Evolutionary conservation across 1,140 invertebrate species (phyloP).

Genomic region (Drosophila malerkotliana): DNA sequence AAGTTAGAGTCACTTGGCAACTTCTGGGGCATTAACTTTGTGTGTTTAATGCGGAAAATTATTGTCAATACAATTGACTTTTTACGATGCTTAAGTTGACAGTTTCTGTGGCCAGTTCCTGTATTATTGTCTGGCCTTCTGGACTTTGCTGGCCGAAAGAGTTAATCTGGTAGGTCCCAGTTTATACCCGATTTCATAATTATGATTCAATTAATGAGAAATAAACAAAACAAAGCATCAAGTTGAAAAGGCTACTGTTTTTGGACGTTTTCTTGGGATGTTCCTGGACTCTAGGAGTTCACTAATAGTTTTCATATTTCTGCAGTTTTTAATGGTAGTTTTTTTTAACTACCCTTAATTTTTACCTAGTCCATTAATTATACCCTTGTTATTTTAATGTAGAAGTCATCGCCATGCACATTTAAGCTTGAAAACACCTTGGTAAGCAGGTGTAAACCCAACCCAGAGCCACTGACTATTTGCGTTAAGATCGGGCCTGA

Average conservation of each 20-base stretch:
- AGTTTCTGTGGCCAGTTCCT: constrained; percentile 52
- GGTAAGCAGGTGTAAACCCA: constrained; percentile 28
- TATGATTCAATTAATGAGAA: constrained; percentile 29
- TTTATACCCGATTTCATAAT: constrained; percentile 17
- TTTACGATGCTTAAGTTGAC: constrained; percentile 74
- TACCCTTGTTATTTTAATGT: not conserved
- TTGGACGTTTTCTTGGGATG: not conserved
- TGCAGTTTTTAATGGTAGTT: not conserved
- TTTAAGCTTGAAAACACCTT: not conserved
- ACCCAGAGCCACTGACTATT: constrained; percentile 1
- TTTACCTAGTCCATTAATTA: not conserved
- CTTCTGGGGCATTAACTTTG: constrained; percentile 69
- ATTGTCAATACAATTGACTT: constrained; percentile 75
- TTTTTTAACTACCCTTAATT: not conserved
- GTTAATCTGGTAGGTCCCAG: not conserved
- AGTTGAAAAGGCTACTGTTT: not conserved
- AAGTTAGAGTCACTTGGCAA: constrained; percentile 23
- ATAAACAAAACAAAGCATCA: not conserved
- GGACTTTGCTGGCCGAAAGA: constrained; percentile 3
- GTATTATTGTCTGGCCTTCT: constrained; percentile 27
- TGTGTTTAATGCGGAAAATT: constrained; percentile 70
- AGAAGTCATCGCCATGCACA: not conserved
- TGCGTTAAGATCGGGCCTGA: constrained; percentile 16
- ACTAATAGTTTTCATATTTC: not conserved
- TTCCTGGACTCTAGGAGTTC: not conserved